Base-by-base conservation (phyloP, 2,797 vertebrate genomes). In the Coregonus suidteri region DNA sequence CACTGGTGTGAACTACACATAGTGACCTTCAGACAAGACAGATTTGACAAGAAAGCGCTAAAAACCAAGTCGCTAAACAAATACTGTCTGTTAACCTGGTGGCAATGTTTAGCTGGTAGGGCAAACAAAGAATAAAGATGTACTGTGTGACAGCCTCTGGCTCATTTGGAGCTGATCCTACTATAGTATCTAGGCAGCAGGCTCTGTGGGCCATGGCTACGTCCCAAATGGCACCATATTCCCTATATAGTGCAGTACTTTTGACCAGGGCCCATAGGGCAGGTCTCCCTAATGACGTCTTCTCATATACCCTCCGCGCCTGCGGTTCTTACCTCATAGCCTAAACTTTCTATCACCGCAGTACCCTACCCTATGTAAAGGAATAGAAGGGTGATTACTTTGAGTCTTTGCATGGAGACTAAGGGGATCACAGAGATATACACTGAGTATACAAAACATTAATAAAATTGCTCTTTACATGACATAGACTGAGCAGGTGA, bases 31-130 rank as follows among this genome's bases (percentile, higher is more conserved):
- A 83, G 76, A 76, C n/a, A 31, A 81, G 79, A 76, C 79, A 77
- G 79, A 67, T 75, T 62, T 78, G 81, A 73, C 75, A 30, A 54
- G 64, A 67, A 52, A 35, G 71, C 34, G 53, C 73, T 84, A 77
- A 83, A 83, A 80, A 80, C 79, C 77, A 86, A 81, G 75, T 76
- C 76, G 81, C 64, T 82, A 81, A 79, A 80, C 77, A 85, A 88
- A 83, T 85, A 80, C 66, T 76, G 20, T 71, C 68, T 64, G 37
- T 34, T 71, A 80, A 77, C 66, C 72, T 81, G 78, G 80, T 56
- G 75, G 79, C 75, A 82, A 72, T 84, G 76, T 64, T 81, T 81
- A 78, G 78, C 81, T 62, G 65, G 51, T 67, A 59, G 18, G 34
- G 34, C n/a, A 53, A 65, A 31, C 54, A 31, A 37, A 71, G 56